Evolutionary conservation across 2,113 vertebrate genomes (phyloP).

Genomic region (Girardinichthys multiradiatus): DNA sequence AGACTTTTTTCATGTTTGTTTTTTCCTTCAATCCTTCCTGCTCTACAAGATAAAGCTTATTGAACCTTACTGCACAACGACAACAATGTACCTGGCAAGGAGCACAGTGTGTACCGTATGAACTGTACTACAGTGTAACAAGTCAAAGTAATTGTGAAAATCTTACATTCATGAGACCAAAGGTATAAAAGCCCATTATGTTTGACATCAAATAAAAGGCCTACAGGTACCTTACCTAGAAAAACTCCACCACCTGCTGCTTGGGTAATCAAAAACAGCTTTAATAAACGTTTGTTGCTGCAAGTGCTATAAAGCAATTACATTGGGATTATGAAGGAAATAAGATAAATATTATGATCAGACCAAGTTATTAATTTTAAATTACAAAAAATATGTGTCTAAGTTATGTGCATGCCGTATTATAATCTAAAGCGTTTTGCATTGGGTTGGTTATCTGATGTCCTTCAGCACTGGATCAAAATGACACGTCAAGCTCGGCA

Average conservation of each 20-base stretch:
- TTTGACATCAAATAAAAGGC: constrained; percentile 17
- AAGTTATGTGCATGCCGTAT: too few relatives aligned
- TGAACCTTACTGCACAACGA: not conserved
- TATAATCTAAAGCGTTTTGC: too few relatives aligned
- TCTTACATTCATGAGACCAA: not conserved
- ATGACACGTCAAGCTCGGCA: too few relatives aligned
- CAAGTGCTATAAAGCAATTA: constrained; percentile 45
- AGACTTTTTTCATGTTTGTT: not conserved
- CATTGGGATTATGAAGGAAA: constrained; percentile 54
- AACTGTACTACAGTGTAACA: not conserved
- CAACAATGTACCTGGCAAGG: not conserved
- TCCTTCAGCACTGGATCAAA: too few relatives aligned
- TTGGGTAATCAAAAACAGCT: constrained; percentile 59
- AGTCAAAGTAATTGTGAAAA: not conserved
- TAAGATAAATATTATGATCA: not conserved
- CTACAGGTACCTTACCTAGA: constrained; percentile 37
- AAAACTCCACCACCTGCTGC: constrained; percentile 52
- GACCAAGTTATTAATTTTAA: not conserved
- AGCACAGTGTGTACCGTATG: not conserved
- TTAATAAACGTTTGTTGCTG: constrained; percentile 23
- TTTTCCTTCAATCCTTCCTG: not conserved
- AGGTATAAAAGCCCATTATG: constrained; percentile 1
- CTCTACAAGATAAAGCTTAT: not conserved
- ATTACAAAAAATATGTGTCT: not conserved
- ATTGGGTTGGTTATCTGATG: too few relatives aligned